These are phyloP conservation scores for Scalopus aquaticus DNA, from an alignment of 2,113 vertebrate species.

Conservation along the genomic window DNA sequence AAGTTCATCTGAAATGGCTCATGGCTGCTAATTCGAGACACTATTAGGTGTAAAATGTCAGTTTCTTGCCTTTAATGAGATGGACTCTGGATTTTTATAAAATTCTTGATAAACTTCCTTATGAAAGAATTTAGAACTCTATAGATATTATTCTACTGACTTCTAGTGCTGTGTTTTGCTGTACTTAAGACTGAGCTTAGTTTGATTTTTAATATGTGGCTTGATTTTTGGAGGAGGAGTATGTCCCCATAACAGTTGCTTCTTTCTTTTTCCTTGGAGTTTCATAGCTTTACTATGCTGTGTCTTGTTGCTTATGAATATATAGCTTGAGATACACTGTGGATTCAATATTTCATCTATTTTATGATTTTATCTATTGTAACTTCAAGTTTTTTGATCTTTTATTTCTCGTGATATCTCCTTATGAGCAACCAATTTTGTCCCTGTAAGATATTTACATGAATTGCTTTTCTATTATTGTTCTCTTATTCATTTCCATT, in stretches of 20 bases:
- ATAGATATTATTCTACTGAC: too few relatives aligned
- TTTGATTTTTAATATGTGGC: neutral
- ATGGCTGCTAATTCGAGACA: neutral
- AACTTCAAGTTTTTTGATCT: neutral
- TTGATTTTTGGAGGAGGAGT: neutral
- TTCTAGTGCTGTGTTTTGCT: neutral
- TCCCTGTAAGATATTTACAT: neutral
- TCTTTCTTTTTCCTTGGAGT: neutral
- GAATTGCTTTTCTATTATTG: neutral
- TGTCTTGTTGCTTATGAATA: neutral
- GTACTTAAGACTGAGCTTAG: neutral
- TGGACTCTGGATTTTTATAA: neutral
- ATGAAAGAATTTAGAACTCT: neutral
- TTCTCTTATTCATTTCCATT: neutral
- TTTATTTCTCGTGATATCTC: neutral
- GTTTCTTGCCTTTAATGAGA: neutral
- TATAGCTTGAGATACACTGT: neutral
- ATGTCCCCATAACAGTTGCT: fast-evolving
- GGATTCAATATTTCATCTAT: neutral
- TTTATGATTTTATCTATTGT: neutral
- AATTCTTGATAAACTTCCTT: neutral
- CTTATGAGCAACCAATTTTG: neutral
- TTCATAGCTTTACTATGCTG: neutral
- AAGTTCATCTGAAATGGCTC: neutral
- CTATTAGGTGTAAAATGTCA: neutral